phyloP scores from a whole-genome alignment of 2,888 invertebrate genomes.

The Athripsodes cinereus region DNA sequence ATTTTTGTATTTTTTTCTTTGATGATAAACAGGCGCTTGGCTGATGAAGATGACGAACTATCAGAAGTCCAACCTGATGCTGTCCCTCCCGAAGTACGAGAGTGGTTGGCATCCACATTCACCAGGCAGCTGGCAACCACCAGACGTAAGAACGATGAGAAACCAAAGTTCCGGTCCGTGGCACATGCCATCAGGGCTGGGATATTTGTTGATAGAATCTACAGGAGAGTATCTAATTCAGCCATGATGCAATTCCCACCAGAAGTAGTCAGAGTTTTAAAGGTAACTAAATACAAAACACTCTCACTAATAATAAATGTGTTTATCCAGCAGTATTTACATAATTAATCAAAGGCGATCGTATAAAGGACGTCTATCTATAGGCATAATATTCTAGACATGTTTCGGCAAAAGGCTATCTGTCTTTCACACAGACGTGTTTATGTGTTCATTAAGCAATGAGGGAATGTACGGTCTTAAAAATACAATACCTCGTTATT shows the following conservation, averaged over 20 bases:
- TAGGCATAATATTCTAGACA: too few species aligned
- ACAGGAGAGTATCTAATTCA: conserved; percentile 71
- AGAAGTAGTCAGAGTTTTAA: conserved; percentile 78
- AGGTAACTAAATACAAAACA: too few species aligned
- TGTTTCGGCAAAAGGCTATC: too few species aligned
- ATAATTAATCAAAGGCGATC: too few species aligned
- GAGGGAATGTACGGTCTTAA: too few species aligned
- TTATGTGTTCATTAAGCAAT: too few species aligned
- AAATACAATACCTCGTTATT: too few species aligned
- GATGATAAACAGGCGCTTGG: conserved; percentile 56
- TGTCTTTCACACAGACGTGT: too few species aligned
- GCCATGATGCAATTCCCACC: conserved; percentile 83
- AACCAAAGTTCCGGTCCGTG: conserved; percentile 88
- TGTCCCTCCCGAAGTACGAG: conserved; percentile 92
- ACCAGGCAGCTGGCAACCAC: conserved; percentile 82
- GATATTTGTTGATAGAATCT: conserved; percentile 93
- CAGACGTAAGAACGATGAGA: conserved; percentile 69
- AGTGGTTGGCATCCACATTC: conserved; percentile 95
- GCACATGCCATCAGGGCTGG: conserved; percentile 95
- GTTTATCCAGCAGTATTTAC: too few species aligned
- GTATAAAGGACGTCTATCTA: too few species aligned
- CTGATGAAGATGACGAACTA: conserved; percentile 91
- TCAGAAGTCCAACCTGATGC: conserved; percentile 95
- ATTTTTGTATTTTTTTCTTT: neutral
- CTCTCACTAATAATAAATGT: too few species aligned